Evolutionary conservation across 2,113 vertebrate genomes (phyloP), one percentile per base, ranked within the genome.

Genomic region (Formicarius rufipectus): DNA sequence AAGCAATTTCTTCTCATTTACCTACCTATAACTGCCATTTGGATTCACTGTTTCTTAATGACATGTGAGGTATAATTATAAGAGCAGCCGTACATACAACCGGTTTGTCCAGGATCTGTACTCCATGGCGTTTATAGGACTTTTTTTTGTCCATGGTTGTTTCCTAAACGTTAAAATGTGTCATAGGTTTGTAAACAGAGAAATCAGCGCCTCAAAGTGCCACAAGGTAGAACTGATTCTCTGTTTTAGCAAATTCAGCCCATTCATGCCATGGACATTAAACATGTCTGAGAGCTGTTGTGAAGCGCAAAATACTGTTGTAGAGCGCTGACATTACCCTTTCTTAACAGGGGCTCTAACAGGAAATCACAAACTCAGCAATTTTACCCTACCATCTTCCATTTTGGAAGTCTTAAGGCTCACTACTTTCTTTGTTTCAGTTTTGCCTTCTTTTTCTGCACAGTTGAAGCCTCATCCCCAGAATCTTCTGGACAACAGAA

Each of bases 141-240:
- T 4, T n/a, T 37, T 35, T 8, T 12, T 44, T 23, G 9, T 13
- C 24, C 37, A 31, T 22, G 14, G 13, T 40, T 35, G 18, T 63
- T 8, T 21, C 1, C 7, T 44, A 44, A 69, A 33, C 35, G 1
- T 40, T 62, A 52, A 84, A 11, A 67, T 12, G 4, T 37, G 2
- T 37, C 9, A 28, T 0, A 0, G 23, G 8, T 72, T 80, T 75
- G 1, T 49, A 19, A 31, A 30, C 3, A 55, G 49, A 63, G 4
- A 58, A 90, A 63, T 45, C 17, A 53, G 44, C 12, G 59, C 5
- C 13, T 69, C 35, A 76, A 72, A 82, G 68, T 39, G 22, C 6
- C 23, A 37, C 47, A 69, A 58, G 6, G 12, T 55, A 40, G 14
- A 88, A 39, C 2, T 72, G 7, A 6, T 52, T 30, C 22, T 39